Evolutionary conservation across 2,888 invertebrate species (phyloP).

Genomic region (Drepana falcataria): DNA sequence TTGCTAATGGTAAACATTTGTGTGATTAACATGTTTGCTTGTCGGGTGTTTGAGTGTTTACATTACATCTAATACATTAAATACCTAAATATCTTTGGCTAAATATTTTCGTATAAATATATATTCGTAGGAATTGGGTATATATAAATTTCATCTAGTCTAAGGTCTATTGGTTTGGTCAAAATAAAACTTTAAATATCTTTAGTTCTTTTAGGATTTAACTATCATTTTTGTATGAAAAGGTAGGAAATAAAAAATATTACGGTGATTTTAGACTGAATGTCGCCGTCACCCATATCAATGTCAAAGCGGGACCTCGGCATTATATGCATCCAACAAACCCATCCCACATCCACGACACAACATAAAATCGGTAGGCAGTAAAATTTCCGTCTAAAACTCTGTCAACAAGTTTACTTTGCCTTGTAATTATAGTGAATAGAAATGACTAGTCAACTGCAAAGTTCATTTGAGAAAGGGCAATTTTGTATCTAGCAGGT

Average conservation of each 20-base stretch:
- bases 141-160: too few species aligned
- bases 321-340: conserved; percentile 41
- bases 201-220: too few species aligned
- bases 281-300: conserved; percentile 60
- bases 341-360: conserved; percentile 22
- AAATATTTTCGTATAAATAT: too few species aligned
- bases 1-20: too few species aligned
- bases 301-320: conserved; percentile 39
- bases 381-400: conserved; percentile 9
- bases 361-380: conserved; percentile 30
- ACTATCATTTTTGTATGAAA: too few species aligned
- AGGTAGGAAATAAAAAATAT: neutral
- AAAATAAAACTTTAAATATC: too few species aligned
- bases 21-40: too few species aligned
- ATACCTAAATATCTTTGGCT: too few species aligned
- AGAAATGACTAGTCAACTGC: conserved; percentile 6
- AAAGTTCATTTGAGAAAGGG: neutral
- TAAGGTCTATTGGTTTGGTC: too few species aligned
- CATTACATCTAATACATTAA: too few species aligned
- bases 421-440: conserved; percentile 9
- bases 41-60: too few species aligned
- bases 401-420: conserved; percentile 6
- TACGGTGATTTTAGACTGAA: conserved; percentile 23
- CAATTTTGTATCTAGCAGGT: conserved; percentile 9
- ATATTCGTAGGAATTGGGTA: too few species aligned